Conservation (phyloP, 2,888 invertebrate species). For the Petrolisthes cinctipes region DNA sequence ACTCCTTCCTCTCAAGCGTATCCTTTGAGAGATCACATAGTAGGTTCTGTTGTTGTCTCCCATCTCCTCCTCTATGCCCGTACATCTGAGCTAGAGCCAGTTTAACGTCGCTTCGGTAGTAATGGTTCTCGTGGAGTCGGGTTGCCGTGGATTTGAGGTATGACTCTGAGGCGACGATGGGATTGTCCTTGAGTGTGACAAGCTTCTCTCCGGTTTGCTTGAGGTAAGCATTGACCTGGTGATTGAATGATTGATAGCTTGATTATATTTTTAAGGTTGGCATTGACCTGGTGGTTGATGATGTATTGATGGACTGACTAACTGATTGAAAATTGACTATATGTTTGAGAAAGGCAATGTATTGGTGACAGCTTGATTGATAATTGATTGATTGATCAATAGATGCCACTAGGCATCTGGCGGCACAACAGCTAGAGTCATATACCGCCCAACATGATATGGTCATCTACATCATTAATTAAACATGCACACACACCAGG, state of each 20-base stretch:
- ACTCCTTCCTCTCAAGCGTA: slow-evolving; percentile 30
- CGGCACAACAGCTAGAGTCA: no score
- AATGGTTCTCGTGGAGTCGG: slow-evolving; percentile 57
- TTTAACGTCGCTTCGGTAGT: slow-evolving; percentile 64
- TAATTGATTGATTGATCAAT: no score
- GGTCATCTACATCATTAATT: no score
- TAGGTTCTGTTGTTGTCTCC: slow-evolving; percentile 20
- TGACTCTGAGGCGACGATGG: slow-evolving; percentile 49
- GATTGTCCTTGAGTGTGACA: slow-evolving; percentile 59
- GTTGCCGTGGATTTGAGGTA: slow-evolving; percentile 47
- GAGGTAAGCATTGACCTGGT: slow-evolving; percentile 32
- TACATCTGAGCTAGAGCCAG: slow-evolving; percentile 54
- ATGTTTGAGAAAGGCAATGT: no score
- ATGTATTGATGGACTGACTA: no score
- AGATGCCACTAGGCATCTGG: no score
- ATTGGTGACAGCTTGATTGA: no score
- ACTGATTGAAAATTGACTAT: no score
- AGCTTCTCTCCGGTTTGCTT: slow-evolving; percentile 65
- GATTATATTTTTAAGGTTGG: no score
- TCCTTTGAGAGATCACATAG: slow-evolving; percentile 34
- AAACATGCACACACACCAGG: no score
- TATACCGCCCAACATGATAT: no score
- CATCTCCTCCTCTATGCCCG: slow-evolving; percentile 21
- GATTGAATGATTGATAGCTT: not conserved
- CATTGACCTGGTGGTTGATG: no score